Conservation (phyloP, 2,888 invertebrate genomes). For the Tupiocoris notatus region DNA sequence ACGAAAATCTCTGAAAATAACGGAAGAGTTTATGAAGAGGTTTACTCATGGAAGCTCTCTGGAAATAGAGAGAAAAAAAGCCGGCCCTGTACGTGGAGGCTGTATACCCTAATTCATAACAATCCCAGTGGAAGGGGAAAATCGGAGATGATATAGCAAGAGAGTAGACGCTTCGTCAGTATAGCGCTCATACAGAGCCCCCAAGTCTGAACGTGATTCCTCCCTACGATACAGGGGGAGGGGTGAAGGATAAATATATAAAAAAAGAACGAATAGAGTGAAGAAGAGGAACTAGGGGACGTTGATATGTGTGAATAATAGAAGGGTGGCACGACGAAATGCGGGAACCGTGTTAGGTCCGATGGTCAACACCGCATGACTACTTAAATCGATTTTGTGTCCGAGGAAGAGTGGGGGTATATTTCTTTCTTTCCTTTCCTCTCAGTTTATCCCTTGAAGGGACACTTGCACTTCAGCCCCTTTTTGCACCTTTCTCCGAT, state of each 20-base stretch:
- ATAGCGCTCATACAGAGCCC: background rate
- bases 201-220: constrained; percentile 1
- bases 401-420: constrained; percentile 10
- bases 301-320: constrained; percentile 47
- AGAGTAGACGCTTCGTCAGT: too few relatives aligned
- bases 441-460: constrained; percentile 4
- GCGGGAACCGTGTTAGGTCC: constrained; percentile 47
- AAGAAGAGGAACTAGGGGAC: constrained; percentile 17
- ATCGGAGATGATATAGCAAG: background rate
- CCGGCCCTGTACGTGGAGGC: background rate
- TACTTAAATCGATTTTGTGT: constrained; percentile 47
- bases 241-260: constrained; percentile 16
- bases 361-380: constrained; percentile 47
- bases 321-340: constrained; percentile 45
- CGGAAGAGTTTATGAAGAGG: background rate
- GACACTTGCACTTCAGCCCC: background rate
- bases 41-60: background rate
- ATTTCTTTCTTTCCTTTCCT: constrained; percentile 3
- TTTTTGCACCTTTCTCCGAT: background rate
- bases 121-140: constrained; percentile 3
- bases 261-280: constrained; percentile 11
- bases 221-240: background rate
- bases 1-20: background rate
- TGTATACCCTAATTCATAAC: constrained; percentile 23
- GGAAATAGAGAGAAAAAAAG: background rate